Percentiles rank a stretch among this genome's conserved stretches.
These are phyloP conservation scores for human (Homo sapiens) DNA, from an alignment of 2,113 vertebrate genomes.

Conservation along the genomic window GRCh38 chr2:115883501-115884000, in stretches of 20 bases:
- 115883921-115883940: neutral
- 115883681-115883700: neutral
- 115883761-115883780: neutral
- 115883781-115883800: neutral
- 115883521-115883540: neutral
- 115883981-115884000: neutral
- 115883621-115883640: neutral
- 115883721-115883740: neutral
- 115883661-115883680: neutral
- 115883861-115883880: neutral
- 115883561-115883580: neutral
- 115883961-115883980: fast-evolving
- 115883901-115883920: neutral
- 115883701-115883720: neutral
- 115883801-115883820: neutral
- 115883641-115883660: neutral
- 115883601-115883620: neutral
- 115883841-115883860: neutral
- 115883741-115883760: neutral
- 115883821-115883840: neutral
- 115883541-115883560: neutral
- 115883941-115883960: neutral
- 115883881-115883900: neutral
- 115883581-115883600: neutral
- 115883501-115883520: neutral